A percentile compares a stretch with the other conserved stretches of the same genome.
phyloP scores from a whole-genome alignment of 1,140 invertebrate genomes.

The Probaryconus sp. region DNA sequence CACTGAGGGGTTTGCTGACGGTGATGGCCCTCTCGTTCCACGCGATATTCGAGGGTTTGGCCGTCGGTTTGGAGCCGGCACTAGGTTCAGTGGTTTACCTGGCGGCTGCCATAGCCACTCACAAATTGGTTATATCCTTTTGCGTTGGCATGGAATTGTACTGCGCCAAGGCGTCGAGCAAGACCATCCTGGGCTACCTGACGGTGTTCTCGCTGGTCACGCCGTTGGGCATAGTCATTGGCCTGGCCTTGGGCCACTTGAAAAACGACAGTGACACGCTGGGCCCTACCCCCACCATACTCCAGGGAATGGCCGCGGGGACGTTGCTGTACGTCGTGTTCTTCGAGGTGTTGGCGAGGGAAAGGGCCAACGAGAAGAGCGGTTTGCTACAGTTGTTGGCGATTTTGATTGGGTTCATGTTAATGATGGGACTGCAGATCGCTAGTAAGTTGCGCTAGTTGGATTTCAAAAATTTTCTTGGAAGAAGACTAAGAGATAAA shows the following conservation, averaged over 20 bases:
- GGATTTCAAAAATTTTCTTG: no score
- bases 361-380: constrained; percentile 82
- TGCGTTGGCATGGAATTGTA: constrained; percentile 84
- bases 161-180: constrained; percentile 81
- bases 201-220: constrained; percentile 83
- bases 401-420: constrained; percentile 85
- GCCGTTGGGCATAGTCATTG: constrained; percentile 84
- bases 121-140: constrained; percentile 87
- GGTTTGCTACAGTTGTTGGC: constrained; percentile 85
- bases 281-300: constrained; percentile 77
- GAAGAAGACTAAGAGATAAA: no score
- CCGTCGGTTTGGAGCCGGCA: constrained; percentile 86
- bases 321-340: constrained; percentile 94
- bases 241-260: constrained; percentile 76
- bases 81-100: constrained; percentile 82
- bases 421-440: constrained; percentile 88
- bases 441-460: constrained; percentile 84
- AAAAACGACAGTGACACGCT: constrained; percentile 75
- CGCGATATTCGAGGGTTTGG: constrained; percentile 89
- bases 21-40: constrained; percentile 89
- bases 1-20: constrained; percentile 82
- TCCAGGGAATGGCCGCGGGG: constrained; percentile 91
- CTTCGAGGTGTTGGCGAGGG: constrained; percentile 91
- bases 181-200: constrained; percentile 81
- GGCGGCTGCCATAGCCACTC: constrained; percentile 85